Conservation (phyloP, 2,888 invertebrate species). For the Ferdinandea cuprea region DNA sequence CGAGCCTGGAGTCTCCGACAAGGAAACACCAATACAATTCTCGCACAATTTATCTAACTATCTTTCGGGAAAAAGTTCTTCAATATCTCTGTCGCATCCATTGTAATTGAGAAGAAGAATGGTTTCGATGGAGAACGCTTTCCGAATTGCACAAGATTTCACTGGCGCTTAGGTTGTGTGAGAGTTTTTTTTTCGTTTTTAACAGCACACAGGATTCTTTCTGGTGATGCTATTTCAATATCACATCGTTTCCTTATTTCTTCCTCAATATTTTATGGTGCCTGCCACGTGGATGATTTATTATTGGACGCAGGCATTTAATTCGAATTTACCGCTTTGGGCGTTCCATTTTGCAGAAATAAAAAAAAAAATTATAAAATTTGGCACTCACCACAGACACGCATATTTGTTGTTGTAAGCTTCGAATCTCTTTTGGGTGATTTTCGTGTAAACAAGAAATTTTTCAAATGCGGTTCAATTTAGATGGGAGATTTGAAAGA, state of each 20-base stretch:
- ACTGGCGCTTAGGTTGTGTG: conserved; percentile 2
- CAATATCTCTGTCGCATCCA: conserved; percentile 29
- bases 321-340: conserved; percentile 48
- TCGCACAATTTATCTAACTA: conserved; percentile 35
- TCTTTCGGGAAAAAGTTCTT: conserved; percentile 24
- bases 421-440: background rate
- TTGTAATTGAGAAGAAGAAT: conserved; percentile 24
- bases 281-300: conserved; percentile 54
- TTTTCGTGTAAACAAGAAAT: background rate
- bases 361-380: background rate
- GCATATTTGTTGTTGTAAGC: background rate
- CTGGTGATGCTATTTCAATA: conserved; percentile 47
- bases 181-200: conserved; percentile 2
- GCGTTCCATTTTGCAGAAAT: background rate
- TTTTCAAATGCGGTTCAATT: background rate
- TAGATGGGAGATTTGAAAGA: too few relatives aligned
- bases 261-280: conserved; percentile 34
- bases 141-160: background rate
- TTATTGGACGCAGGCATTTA: conserved; percentile 57
- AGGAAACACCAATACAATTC: conserved; percentile 19
- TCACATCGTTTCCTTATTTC: conserved; percentile 30
- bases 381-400: background rate
- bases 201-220: background rate
- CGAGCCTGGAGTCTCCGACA: conserved; percentile 1
- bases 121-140: background rate